Percentiles rank a stretch among this genome's conserved stretches.
These are phyloP conservation scores for Cyclargus thomasi DNA, from an alignment of 1,140 invertebrate genomes.

Conservation along the genomic window DNA sequence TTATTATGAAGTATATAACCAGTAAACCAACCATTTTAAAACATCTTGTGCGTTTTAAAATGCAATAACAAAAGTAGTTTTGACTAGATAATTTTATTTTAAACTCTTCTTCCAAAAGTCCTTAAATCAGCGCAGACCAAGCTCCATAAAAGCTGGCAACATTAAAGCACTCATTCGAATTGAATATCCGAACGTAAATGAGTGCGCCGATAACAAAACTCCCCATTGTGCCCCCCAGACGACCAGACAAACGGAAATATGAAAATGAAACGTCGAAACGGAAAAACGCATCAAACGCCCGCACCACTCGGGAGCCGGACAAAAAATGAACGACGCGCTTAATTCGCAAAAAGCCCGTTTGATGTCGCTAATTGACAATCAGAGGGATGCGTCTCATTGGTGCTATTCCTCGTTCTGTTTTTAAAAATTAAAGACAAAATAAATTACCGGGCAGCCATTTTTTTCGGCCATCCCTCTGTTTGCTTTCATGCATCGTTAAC, in stretches of 20 bases:
- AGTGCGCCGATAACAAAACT: conserved; percentile 46
- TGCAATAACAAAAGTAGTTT: background rate
- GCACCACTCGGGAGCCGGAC: conserved; percentile 49
- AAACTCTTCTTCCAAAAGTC: background rate
- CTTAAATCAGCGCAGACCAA: background rate
- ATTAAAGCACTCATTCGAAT: conserved; percentile 55
- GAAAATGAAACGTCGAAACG: conserved; percentile 69
- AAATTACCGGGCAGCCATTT: conserved; percentile 59
- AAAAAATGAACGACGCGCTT: conserved; percentile 70
- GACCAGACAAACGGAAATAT: conserved; percentile 71
- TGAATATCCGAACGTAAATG: conserved; percentile 55
- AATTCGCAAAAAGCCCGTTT: conserved; percentile 75
- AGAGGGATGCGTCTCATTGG: conserved; percentile 72
- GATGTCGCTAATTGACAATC: conserved; percentile 75
- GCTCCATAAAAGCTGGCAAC: conserved; percentile 17
- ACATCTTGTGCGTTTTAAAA: too few relatives aligned
- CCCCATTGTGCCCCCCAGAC: conserved; percentile 54
- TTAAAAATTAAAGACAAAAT: conserved; percentile 74
- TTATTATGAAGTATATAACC: too few relatives aligned
- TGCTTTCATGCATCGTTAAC: conserved; percentile 19
- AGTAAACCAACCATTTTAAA: too few relatives aligned
- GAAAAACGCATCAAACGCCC: conserved; percentile 64
- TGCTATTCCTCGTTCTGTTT: conserved; percentile 62
- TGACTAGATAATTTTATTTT: background rate
- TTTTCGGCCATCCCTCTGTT: conserved; percentile 23